A percentile compares a stretch with the other conserved stretches of the same genome.
Evolutionary conservation across 2,113 vertebrate genomes (phyloP).

Genomic region (Australoheros scitulus): DNA sequence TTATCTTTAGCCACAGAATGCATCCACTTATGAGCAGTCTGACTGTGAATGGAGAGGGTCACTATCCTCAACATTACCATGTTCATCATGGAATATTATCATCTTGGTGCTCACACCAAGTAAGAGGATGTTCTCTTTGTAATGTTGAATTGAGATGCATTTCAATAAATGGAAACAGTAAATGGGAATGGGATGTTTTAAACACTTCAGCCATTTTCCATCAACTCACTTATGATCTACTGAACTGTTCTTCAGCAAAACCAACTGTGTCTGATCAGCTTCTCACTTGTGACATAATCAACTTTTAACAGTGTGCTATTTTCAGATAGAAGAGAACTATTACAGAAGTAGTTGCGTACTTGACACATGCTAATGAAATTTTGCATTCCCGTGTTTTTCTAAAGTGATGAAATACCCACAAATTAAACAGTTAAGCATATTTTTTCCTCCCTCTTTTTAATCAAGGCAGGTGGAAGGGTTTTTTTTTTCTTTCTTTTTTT

Average conservation of each 20-base stretch:
- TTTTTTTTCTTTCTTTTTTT: not conserved
- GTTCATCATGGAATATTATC: conserved; percentile 41
- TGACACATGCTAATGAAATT: conserved; percentile 37
- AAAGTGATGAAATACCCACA: conserved; percentile 16
- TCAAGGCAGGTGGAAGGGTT: conserved; percentile 16
- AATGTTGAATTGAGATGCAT: not conserved
- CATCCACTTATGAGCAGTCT: conserved; percentile 38
- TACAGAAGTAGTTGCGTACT: not conserved
- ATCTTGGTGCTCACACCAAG: not conserved
- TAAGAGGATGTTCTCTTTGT: not conserved
- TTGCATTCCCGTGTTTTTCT: not conserved
- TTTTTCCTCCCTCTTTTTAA: conserved; percentile 43
- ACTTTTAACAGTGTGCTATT: not conserved
- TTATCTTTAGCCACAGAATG: conserved; percentile 23
- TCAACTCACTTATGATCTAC: conserved; percentile 14
- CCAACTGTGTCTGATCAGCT: not conserved
- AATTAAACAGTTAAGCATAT: conserved; percentile 37
- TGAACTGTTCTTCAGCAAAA: conserved; percentile 5
- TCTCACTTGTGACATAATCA: not conserved
- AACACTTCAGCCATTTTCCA: conserved; percentile 25
- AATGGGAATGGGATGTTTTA: conserved; percentile 25
- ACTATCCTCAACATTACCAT: conserved; percentile 24
- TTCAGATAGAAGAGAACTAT: conserved; percentile 2
- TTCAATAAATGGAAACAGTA: conserved; percentile 24
- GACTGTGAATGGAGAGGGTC: conserved; percentile 36